Evolutionary conservation across 2,113 vertebrate species (phyloP).

Genomic region (Rhinoderma darwinii): DNA sequence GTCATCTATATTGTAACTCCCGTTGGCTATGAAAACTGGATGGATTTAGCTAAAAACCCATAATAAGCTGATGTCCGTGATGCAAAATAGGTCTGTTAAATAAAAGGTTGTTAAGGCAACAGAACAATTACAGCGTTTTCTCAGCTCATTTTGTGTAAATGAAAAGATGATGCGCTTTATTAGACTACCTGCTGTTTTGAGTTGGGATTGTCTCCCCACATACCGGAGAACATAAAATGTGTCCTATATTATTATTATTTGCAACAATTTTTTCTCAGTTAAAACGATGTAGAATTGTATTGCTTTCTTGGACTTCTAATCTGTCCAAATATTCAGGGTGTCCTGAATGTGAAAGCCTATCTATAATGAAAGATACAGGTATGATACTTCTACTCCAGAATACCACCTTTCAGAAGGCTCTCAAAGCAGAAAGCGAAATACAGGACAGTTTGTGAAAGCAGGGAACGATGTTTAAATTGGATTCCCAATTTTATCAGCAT

Average conservation of each 20-base stretch:
- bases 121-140: constrained; percentile 43
- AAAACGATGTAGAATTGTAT: neutral
- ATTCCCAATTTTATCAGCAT: no score
- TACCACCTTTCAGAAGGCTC: neutral
- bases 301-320: neutral
- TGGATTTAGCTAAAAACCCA: constrained; percentile 10
- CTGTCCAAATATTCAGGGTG: neutral
- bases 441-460: no score
- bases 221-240: neutral
- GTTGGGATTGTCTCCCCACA: neutral
- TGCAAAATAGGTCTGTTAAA: constrained; percentile 36
- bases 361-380: neutral
- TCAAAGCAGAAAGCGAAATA: neutral
- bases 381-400: neutral
- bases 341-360: neutral
- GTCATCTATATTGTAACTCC: neutral
- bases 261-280: neutral
- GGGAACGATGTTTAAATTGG: no score
- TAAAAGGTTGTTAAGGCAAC: constrained; percentile 57
- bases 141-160: constrained; percentile 54
- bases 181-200: constrained; percentile 41
- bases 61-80: constrained; percentile 47
- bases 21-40: neutral
- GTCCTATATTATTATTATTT: neutral
- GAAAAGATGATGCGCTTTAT: constrained; percentile 42